Evolutionary conservation across 1,140 invertebrate genomes (phyloP), one percentile per base, ranked within the genome.

Genomic region (Wiebesia pumilae): DNA sequence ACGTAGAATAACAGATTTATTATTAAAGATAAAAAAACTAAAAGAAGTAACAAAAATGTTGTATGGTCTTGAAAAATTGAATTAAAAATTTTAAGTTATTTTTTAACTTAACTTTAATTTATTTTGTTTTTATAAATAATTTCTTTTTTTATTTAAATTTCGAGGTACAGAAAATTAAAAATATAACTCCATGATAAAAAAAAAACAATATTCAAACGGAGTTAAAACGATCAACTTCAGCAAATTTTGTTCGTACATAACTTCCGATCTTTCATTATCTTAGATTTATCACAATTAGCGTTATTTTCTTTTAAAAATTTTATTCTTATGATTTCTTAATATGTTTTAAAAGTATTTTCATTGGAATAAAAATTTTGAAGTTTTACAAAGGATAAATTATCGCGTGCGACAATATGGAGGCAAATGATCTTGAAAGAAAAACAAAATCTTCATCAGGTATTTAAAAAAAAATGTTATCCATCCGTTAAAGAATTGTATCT

Each of bases 321-420:
- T 43, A 77, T 35, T 30, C 47, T 38, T 73, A 73, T 35, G 3
- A 81, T 47, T 69, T 38, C 10, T 51, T 43, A n/a, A 43, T 69
- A 47, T 30, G 69, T 38, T 54, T 40, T 27, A 69, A 69, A 19
- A 58, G n/a, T 35, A 4, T 40, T 33, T n/a, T 0, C 14, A 54
- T 24, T 27, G 43, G 10, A 73, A 3, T 83, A 54, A 19, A 83
- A 85, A 85, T 85, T 85, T 47, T 71, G 43, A 81, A 81, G 47
- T 80, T 73, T 73, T 58, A n/a, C 58, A 51, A 80, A 85, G 10
- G 67, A 71, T 54, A 84, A 77, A 85, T 85, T 81, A 33, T 40
- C 27, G 71, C 14, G 58, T 24, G 0, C 40, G 12, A 62, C 21
- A 73, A 35, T n/a, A 83, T 83, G 82, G 71, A 77, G 33, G 43